Evolutionary conservation across 1,140 invertebrate species (phyloP).

Genomic region (Drosophila pectinifera): DNA sequence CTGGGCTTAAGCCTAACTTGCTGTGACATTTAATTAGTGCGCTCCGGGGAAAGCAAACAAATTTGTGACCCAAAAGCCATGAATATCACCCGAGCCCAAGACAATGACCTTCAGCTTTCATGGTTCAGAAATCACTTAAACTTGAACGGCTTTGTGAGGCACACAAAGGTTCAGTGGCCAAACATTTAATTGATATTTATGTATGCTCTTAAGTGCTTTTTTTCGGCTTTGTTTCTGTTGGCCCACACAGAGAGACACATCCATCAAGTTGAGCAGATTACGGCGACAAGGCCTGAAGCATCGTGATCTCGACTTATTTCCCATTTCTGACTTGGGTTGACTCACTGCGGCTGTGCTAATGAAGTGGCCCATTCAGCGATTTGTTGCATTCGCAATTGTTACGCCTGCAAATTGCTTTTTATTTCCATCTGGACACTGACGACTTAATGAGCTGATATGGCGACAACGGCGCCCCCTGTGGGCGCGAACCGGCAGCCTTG

Average conservation of each 20-base stretch:
- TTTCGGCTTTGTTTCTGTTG: constrained; percentile 19
- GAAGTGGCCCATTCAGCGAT: constrained; percentile 33
- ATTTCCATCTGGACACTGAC: constrained; percentile 26
- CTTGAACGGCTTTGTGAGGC: constrained; percentile 60
- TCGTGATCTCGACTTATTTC: constrained; percentile 24
- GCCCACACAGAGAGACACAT: constrained; percentile 59
- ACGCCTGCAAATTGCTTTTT: constrained; percentile 22
- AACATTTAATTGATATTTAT: constrained; percentile 74
- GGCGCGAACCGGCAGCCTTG: constrained; percentile 25
- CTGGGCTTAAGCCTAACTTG: constrained; percentile 26
- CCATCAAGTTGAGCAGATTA: constrained; percentile 60
- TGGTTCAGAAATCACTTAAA: constrained; percentile 69
- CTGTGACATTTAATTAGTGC: constrained; percentile 66
- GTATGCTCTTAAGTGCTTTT: constrained; percentile 54
- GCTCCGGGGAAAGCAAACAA: constrained; percentile 13
- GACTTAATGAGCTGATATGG: constrained; percentile 50
- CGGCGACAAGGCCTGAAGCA: constrained; percentile 36
- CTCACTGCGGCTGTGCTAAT: constrained; percentile 32
- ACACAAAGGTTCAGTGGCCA: constrained; percentile 64
- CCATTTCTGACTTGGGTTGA: constrained; percentile 16
- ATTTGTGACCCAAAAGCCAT: constrained; percentile 62
- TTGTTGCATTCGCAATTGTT: constrained; percentile 40
- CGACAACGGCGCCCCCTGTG: constrained; percentile 17
- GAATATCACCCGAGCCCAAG: constrained; percentile 43
- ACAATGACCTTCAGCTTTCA: constrained; percentile 71